Evolutionary conservation across 2,888 invertebrate species (phyloP).

Genomic region (Thecophora atra): DNA sequence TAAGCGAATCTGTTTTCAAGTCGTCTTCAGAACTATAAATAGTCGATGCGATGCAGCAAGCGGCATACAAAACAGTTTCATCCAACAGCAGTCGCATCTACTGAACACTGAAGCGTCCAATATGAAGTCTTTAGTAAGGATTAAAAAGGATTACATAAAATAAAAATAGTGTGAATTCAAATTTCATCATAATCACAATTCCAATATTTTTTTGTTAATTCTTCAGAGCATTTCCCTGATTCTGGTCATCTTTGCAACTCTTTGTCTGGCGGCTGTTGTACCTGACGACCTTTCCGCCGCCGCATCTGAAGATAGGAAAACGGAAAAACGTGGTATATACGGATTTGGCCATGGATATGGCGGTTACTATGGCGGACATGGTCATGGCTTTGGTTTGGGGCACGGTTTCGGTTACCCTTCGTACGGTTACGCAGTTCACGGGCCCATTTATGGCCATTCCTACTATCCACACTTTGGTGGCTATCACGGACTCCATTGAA

Average conservation of each 20-base stretch:
- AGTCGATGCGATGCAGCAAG: slow-evolving; percentile 1
- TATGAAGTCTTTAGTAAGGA: slow-evolving; percentile 49
- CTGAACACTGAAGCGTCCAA: slow-evolving; percentile 13
- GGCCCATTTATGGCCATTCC: slow-evolving; percentile 19
- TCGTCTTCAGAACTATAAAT: slow-evolving; percentile 29
- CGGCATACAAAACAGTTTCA: slow-evolving; percentile 18
- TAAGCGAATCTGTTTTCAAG: not conserved
- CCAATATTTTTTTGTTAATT: not conserved
- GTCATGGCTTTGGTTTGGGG: slow-evolving; percentile 33
- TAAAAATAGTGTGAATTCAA: not conserved
- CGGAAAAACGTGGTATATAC: slow-evolving; percentile 48
- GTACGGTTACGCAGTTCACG: slow-evolving; percentile 1
- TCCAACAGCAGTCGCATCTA: slow-evolving; percentile 6
- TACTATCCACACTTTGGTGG: slow-evolving; percentile 32
- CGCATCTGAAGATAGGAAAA: slow-evolving; percentile 43
- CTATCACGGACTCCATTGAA: slow-evolving; percentile 26
- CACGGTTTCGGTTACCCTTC: slow-evolving; percentile 33
- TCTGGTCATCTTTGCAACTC: slow-evolving; percentile 43
- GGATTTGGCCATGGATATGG: slow-evolving; percentile 47
- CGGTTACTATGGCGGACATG: slow-evolving; percentile 34
- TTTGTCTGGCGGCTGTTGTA: slow-evolving; percentile 42
- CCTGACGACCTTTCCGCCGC: slow-evolving; percentile 40
- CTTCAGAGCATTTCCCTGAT: slow-evolving; percentile 45
- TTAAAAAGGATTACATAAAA: not conserved
- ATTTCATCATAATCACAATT: not conserved